Evolutionary conservation across 1,140 invertebrate genomes (phyloP), one percentile per base, ranked within the genome.

Genomic region (Atta texana): DNA sequence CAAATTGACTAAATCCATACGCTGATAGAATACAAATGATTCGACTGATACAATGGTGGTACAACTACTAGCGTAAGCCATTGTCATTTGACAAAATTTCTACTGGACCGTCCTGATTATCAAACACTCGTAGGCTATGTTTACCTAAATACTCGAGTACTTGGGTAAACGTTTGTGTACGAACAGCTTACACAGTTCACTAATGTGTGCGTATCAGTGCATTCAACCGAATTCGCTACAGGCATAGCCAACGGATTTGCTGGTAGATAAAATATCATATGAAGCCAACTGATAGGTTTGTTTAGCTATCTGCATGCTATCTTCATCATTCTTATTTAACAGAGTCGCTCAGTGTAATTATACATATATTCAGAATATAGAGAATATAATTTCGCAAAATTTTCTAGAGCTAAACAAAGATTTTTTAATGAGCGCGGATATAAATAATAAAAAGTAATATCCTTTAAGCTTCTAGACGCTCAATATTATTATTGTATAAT

Each of bases 91-190:
- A 14, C 39, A 8, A 16, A 72, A 34, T 24, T 74, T 74, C 57
- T 34, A 8, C 18, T 14, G 24, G 12, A 49, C 31, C 21, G n/a
- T 5, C 16, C 44, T 24, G 8, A 14, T 16, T 39, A 28, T 57
- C 66, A n/a, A 57, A 81, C 53, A 55, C 34, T 61, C 31, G 69
- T 51, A 51, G 39, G 10, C 39, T 49, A 12, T n/a, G 55, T 84
- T 84, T 61, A 31, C 55, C 39, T 61, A 31, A n/a, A n/a, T 78
- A 78, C 24, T 78, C 28, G 57, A 84, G 34, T 57, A 55, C 31
- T 24, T 57, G 4, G 8, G 4, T 74, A 51, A 84, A 84, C 0
- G 24, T 82, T 31, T 61, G 55, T 24, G 16, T 31, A 14, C 24
- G 8, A 61, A 24, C 21, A 34, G 7, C 57, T 31, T 61, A 57